Base-by-base conservation (phyloP, 1,140 invertebrate genomes). In the Aphaenogaster ashmeadi region DNA sequence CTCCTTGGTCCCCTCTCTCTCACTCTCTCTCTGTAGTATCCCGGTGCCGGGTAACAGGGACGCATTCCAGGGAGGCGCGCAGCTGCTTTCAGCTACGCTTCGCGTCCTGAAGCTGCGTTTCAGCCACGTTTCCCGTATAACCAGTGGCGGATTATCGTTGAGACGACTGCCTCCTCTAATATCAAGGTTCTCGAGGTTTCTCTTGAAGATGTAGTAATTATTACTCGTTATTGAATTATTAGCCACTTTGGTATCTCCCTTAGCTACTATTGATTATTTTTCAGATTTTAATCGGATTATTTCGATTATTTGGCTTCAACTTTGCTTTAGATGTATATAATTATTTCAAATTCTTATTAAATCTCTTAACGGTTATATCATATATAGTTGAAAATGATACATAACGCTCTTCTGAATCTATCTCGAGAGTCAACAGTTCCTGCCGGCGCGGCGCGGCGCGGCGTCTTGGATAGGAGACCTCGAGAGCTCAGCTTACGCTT, bases 41-140 rank as follows among this genome's bases (percentile, higher is more conserved):
- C 52, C 56, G 56, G 64, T 62, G 86, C 78, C 21, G 86, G 78
- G 67, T 87, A 81, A 79, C 85, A 79, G 75, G 78, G 77, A 80
- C 77, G 86, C 86, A 87, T 87, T 87, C 77, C 84, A 77, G 81
- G 81, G 27, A 74, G 79, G 86, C 66, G 67, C 80, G 58, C 66
- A 85, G 67, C 86, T 86, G 83, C 83, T 86, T 86, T 86, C 58
- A 75, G 33, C 72, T 83, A 58, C 41, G 80, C 67, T 52, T 60
- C 78, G 78, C 78, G 71, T 81, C 50, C 71, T 56, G 67, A 44
- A 77, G 58, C 72, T 56, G 81, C 69, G 83, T 52, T 64, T 87
- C 81, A 74, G 18, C 86, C 71, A 54, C 71, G 58, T 87, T 69
- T 87, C 52, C 60, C 81, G n/a, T 62, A 72, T 60, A 74, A 18